A percentile compares a stretch with the other conserved stretches of the same genome.
These are phyloP conservation scores for Microtus richardsoni DNA, from an alignment of 2,113 vertebrate species.

Conservation along the genomic window DNA sequence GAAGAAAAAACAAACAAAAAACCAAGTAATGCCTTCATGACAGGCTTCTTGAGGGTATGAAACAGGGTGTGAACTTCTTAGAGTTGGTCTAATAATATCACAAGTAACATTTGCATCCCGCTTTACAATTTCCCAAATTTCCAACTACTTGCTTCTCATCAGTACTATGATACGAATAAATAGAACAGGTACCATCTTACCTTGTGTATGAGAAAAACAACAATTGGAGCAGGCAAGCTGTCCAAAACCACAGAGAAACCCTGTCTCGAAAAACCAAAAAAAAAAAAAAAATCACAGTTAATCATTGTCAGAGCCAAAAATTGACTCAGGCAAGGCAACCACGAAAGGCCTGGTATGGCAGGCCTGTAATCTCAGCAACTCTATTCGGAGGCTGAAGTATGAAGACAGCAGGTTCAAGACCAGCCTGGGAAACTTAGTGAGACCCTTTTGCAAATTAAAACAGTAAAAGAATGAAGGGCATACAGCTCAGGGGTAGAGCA, in stretches of 20 bases:
- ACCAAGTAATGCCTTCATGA: neutral
- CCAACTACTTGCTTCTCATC: neutral
- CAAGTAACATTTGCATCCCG: neutral
- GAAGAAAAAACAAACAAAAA: slow-evolving; percentile 15
- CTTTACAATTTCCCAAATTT: slow-evolving; percentile 25
- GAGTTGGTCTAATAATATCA: neutral
- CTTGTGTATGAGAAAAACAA: slow-evolving; percentile 12
- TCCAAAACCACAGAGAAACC: neutral
- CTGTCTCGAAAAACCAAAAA: too few relatives aligned
- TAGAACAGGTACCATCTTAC: neutral
- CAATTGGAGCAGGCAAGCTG: neutral
- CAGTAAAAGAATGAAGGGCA: neutral
- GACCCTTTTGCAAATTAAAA: neutral
- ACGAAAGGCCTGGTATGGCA: neutral
- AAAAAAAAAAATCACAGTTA: too few relatives aligned
- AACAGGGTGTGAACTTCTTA: neutral
- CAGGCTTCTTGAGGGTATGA: slow-evolving; percentile 13
- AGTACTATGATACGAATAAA: slow-evolving; percentile 7
- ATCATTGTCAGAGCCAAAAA: neutral
- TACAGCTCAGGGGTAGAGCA: neutral
- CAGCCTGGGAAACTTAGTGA: neutral
- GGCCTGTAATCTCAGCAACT: neutral
- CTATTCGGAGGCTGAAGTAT: neutral
- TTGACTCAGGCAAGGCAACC: neutral
- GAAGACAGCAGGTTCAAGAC: neutral